phyloP scores from a whole-genome alignment of 1,140 invertebrate genomes.

The Mamestra configurata region DNA sequence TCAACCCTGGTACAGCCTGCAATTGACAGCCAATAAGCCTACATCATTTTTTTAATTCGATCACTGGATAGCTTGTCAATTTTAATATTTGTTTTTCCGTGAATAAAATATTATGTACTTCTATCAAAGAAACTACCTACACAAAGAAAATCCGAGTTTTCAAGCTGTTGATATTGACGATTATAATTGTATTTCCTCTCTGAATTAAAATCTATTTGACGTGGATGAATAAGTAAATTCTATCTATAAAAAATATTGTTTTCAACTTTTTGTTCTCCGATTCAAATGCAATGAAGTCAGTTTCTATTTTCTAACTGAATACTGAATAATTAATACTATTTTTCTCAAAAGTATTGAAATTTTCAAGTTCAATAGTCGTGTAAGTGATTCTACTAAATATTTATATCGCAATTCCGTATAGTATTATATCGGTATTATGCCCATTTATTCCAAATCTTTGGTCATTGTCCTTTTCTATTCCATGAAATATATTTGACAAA shows the following conservation, averaged over 20 bases:
- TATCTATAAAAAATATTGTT: slow-evolving; percentile 22
- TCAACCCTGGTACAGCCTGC: slow-evolving; percentile 66
- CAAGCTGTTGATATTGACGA: not conserved
- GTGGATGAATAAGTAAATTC: slow-evolving; percentile 8
- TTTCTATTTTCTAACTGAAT: slow-evolving; percentile 5
- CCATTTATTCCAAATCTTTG: slow-evolving; percentile 10
- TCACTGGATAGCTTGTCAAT: slow-evolving; percentile 9
- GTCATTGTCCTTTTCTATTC: slow-evolving; percentile 27
- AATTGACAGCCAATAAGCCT: slow-evolving; percentile 59
- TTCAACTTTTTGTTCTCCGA: slow-evolving; percentile 13
- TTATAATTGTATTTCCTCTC: slow-evolving; percentile 1
- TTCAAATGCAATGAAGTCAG: slow-evolving; percentile 21
- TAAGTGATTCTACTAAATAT: slow-evolving; percentile 36
- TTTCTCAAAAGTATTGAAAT: slow-evolving; percentile 37
- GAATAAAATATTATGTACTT: slow-evolving; percentile 9
- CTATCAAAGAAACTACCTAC: not conserved
- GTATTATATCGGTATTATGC: slow-evolving; percentile 31
- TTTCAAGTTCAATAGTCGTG: slow-evolving; percentile 34
- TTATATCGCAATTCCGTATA: slow-evolving; percentile 25
- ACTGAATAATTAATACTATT: slow-evolving; percentile 30
- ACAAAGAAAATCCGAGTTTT: not conserved
- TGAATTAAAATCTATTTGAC: slow-evolving; percentile 3
- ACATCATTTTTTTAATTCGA: slow-evolving; percentile 44
- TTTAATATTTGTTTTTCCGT: slow-evolving; percentile 19
- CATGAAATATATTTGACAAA: not conserved